Evolutionary conservation across 2,797 vertebrate genomes (phyloP).

Genomic region (Myotis myotis): DNA sequence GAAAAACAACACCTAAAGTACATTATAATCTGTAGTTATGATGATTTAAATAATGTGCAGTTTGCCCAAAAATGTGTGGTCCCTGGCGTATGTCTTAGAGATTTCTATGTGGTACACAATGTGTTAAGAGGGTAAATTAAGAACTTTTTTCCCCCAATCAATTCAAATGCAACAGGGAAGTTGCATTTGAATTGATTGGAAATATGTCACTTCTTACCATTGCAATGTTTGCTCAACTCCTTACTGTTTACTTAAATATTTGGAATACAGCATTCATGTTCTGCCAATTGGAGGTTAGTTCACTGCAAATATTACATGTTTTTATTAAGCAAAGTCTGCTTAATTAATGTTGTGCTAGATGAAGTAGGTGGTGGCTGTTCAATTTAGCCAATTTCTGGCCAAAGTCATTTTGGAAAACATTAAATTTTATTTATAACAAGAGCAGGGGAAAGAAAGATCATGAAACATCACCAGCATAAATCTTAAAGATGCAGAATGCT

Average conservation of each 20-base stretch:
- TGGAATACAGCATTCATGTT: background rate
- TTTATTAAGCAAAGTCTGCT: slow-evolving; percentile 43
- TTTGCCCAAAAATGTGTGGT: too few species aligned
- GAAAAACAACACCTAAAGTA: too few species aligned
- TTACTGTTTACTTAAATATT: background rate
- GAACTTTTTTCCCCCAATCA: too few species aligned
- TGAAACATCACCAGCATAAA: background rate
- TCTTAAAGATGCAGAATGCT: background rate
- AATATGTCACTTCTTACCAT: background rate
- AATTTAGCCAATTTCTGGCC: slow-evolving; percentile 45
- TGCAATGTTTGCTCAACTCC: background rate
- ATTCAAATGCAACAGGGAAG: background rate
- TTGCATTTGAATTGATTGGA: background rate
- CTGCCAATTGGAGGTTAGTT: background rate
- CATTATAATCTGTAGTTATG: too few species aligned
- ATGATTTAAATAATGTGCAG: too few species aligned
- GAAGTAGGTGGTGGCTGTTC: background rate
- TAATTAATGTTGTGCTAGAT: slow-evolving; percentile 52
- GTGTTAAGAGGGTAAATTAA: background rate
- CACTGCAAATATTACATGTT: background rate
- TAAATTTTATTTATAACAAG: slow-evolving; percentile 48
- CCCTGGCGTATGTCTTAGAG: too few species aligned
- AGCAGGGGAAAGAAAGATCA: background rate
- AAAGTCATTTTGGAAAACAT: slow-evolving; percentile 35
- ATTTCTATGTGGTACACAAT: too few species aligned